phyloP scores from a whole-genome alignment of 2,113 vertebrate species.

The Nothocercus julius region DNA sequence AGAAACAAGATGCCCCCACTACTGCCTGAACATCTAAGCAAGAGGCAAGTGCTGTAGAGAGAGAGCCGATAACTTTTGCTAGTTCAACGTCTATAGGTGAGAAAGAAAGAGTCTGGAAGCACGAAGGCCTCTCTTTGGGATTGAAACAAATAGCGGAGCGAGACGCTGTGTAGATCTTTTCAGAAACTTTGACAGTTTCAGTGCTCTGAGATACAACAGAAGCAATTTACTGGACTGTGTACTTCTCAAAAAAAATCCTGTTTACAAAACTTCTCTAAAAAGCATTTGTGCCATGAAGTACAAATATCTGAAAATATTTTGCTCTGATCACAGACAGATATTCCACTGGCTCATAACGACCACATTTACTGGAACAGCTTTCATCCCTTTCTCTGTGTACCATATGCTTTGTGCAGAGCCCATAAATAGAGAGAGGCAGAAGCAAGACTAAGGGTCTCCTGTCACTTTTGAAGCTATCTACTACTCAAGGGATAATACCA shows the following conservation, averaged over 20 bases:
- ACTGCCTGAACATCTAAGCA: not conserved
- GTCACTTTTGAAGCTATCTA: conserved; percentile 42
- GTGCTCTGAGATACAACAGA: not conserved
- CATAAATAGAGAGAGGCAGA: conserved; percentile 38
- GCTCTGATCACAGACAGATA: conserved; percentile 36
- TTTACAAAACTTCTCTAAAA: conserved; percentile 17
- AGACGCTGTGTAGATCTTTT: not conserved
- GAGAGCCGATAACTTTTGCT: not conserved
- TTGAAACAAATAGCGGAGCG: not conserved
- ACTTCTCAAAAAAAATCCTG: not conserved
- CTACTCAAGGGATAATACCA: not conserved
- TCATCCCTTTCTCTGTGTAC: conserved; percentile 48
- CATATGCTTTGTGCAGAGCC: conserved; percentile 51
- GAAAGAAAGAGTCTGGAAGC: not conserved
- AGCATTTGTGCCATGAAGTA: conserved; percentile 10
- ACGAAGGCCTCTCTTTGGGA: not conserved
- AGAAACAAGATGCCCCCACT: not conserved
- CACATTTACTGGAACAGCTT: conserved; percentile 56
- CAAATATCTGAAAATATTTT: conserved; percentile 64
- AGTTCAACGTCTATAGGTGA: not conserved
- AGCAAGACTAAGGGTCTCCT: conserved; percentile 53
- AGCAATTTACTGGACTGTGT: not conserved
- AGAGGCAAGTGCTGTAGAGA: not conserved
- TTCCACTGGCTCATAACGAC: conserved; percentile 17
- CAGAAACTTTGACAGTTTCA: not conserved